Evolutionary conservation across 2,797 vertebrate species (phyloP), one percentile per base, ranked within the genome.

Genomic region (Lycodopsis pacificus): DNA sequence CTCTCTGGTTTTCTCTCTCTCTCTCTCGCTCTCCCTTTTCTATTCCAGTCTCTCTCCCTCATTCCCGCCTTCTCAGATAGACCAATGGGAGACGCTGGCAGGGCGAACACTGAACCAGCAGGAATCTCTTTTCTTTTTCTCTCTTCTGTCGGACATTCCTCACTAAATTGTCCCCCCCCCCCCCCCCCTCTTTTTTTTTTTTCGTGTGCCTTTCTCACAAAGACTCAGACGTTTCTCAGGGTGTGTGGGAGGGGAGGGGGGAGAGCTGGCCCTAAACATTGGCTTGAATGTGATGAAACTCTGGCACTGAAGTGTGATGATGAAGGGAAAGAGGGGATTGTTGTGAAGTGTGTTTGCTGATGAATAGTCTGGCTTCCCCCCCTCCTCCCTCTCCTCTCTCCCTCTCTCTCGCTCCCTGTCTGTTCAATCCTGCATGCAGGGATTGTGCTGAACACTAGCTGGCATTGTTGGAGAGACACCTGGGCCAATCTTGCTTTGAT

Each of bases 401-500:
- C 57, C 46, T 46, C 48, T 80, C 61, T 54, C 40, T 66, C 65
- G 71, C 49, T 54, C 30, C 65, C 67, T 58, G 65, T 80, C 81
- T 83, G 61, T 75, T 88, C 76, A 83, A 81, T 84, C 85, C 80
- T 86, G 67, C 68, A 48, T 71, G 81, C 73, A 76, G 82, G 79
- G 83, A 88, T 90, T 87, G 85, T 83, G 84, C 82, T 81, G 76
- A 90, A 86, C 89, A 86, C 78, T 82, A 65, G 63, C 78, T 87
- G 88, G 76, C 77, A 86, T 94, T 93, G 89, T 91, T 67, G 75
- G 87, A 93, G 84, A 88, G 84, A 88, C 92, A 94, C 94, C 93
- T 94, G 91, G 87, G 81, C 81, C 92, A 89, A 91, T 91, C 90
- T 92, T 88, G 88, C 92, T 95, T 95, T 94, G 93, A 92, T 95